phyloP scores from a whole-genome alignment of 2,797 vertebrate species.

The Micromesistius poutassou region DNA sequence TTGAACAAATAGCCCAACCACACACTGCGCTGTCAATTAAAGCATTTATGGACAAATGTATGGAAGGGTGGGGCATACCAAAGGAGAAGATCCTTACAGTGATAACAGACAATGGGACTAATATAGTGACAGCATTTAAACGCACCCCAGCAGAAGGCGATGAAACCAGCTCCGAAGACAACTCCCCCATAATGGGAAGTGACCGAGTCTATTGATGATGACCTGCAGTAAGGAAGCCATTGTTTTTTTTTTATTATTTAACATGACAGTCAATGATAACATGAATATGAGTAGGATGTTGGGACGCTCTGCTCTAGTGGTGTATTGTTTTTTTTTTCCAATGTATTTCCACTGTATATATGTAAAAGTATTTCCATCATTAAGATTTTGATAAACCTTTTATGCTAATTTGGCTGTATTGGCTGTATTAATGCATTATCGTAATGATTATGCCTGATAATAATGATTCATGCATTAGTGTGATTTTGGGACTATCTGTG shows the following conservation, averaged over 20 bases:
- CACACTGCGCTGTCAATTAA: constrained; percentile 25
- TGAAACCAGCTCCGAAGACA: constrained; percentile 9
- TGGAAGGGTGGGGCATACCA: too few species aligned
- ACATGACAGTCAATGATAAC: constrained; percentile 3
- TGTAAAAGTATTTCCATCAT: neutral
- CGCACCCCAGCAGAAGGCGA: neutral
- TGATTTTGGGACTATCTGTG: too few species aligned
- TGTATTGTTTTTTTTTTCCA: neutral
- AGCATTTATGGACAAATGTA: constrained; percentile 17
- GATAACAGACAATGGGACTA: constrained; percentile 36
- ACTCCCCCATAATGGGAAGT: constrained; percentile 4
- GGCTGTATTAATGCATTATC: neutral
- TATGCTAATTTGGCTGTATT: neutral
- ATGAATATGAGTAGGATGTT: constrained; percentile 4
- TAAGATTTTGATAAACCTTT: neutral
- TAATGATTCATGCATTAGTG: too few species aligned
- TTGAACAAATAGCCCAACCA: constrained; percentile 39
- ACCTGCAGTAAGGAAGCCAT: neutral
- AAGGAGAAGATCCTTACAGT: constrained; percentile 29
- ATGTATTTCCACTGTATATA: neutral
- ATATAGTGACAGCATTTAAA: constrained; percentile 34
- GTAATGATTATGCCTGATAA: too few species aligned
- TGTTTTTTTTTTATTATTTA: constrained; percentile 7
- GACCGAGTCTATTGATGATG: neutral
- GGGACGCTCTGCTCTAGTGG: neutral